Evolutionary conservation across 2,797 vertebrate species (phyloP).

Genomic region (Buceros bicornis): DNA sequence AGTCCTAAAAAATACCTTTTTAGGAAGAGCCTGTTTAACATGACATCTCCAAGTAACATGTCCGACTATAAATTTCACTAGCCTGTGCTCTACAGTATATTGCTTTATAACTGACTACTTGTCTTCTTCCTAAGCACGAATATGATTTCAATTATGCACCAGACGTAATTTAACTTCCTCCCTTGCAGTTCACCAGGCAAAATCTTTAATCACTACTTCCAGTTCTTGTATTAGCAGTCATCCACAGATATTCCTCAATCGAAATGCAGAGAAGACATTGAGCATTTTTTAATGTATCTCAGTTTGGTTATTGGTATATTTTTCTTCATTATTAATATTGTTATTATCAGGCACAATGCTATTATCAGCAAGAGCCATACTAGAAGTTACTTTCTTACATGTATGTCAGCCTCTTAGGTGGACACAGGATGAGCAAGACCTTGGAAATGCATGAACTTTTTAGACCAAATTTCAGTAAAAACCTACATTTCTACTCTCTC

Average conservation of each 20-base stretch:
- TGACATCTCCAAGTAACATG: background rate
- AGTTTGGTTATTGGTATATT: background rate
- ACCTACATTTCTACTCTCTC: background rate
- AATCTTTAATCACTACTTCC: background rate
- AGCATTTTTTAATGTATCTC: background rate
- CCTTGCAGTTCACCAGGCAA: background rate
- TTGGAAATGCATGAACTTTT: background rate
- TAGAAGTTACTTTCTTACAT: background rate
- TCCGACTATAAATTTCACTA: constrained; percentile 25
- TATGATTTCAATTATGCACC: constrained; percentile 10
- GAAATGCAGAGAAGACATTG: background rate
- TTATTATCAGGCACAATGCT: background rate
- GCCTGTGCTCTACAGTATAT: background rate
- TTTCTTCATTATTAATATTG: background rate
- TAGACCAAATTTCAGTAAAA: background rate
- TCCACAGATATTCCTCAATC: background rate
- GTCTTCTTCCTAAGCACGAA: background rate
- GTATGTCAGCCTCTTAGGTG: background rate
- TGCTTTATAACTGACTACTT: constrained; percentile 2
- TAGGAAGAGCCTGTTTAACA: constrained; percentile 10
- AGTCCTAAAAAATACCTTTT: constrained; percentile 25
- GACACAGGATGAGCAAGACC: background rate
- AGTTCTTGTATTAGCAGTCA: background rate
- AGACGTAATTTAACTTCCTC: background rate
- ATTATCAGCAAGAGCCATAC: background rate